Evolutionary conservation across 2,888 invertebrate genomes (phyloP).

Genomic region (Ichneumoninae sp.): DNA sequence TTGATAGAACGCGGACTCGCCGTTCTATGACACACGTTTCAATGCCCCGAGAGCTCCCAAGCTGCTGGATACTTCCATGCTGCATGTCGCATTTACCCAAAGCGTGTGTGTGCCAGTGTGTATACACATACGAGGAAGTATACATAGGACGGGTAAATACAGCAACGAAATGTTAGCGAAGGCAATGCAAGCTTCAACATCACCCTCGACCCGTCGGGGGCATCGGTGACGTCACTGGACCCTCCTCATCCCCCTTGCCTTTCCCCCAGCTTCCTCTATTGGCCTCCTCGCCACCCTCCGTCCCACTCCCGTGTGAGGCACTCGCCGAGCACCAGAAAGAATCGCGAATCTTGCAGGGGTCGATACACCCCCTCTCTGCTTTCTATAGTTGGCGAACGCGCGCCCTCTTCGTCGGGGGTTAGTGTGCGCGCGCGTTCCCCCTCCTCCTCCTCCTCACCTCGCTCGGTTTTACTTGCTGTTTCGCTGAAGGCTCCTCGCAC

Average conservation of each 20-base stretch:
- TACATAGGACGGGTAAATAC: conserved; percentile 1
- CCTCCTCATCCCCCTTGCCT: conserved; percentile 1
- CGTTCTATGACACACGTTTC: conserved; percentile 8
- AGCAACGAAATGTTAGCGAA: conserved; percentile 17
- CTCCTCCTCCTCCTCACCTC: conserved; percentile 12
- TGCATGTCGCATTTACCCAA: neutral
- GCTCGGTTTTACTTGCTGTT: conserved; percentile 25
- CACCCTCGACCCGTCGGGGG: conserved; percentile 52
- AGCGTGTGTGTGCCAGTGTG: neutral
- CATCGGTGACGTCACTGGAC: conserved; percentile 66
- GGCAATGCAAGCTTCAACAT: conserved; percentile 41
- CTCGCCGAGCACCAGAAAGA: conserved; percentile 73
- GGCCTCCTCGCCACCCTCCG: conserved; percentile 32
- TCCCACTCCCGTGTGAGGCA: conserved; percentile 30
- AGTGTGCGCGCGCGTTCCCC: conserved; percentile 67
- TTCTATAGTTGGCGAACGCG: conserved; percentile 49
- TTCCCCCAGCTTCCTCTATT: conserved; percentile 52
- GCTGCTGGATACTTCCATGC: conserved; percentile 6
- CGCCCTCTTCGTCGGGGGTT: conserved; percentile 50
- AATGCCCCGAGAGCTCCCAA: conserved; percentile 2
- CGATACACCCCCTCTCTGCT: conserved; percentile 77
- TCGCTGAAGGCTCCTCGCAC: neutral
- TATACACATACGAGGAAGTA: conserved; percentile 7
- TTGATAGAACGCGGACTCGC: conserved; percentile 31
- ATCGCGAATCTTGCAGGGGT: conserved; percentile 78